Conservation (phyloP, 2,797 vertebrate genomes). For the Tapera naevia region DNA sequence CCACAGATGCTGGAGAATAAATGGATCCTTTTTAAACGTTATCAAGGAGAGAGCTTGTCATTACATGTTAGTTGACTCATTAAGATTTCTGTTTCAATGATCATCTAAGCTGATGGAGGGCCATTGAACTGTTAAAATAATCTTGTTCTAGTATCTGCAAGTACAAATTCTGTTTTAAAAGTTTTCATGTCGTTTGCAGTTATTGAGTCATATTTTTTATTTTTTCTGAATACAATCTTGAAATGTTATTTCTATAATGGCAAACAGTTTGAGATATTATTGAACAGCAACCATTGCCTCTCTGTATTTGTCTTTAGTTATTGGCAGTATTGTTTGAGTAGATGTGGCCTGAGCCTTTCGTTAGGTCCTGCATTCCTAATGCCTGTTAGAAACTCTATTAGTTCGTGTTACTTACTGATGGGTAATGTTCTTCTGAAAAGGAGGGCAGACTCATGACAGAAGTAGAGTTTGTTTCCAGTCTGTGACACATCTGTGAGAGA, state of each 20-base stretch:
- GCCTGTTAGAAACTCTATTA: background rate
- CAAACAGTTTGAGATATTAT: background rate
- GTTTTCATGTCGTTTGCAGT: background rate
- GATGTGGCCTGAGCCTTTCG: background rate
- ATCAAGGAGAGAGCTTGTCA: conserved; percentile 42
- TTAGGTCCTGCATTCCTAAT: background rate
- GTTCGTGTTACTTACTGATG: background rate
- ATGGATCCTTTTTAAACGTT: conserved; percentile 11
- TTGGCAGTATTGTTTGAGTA: background rate
- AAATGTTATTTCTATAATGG: background rate
- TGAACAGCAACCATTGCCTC: background rate
- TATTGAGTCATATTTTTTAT: conserved; percentile 14
- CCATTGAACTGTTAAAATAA: conserved; percentile 31
- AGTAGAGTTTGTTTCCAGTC: background rate
- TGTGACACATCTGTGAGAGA: background rate
- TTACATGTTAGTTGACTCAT: conserved; percentile 51
- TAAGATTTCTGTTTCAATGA: conserved; percentile 52
- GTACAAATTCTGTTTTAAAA: conserved; percentile 7
- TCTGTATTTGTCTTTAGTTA: background rate
- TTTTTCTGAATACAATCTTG: background rate
- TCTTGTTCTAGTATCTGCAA: background rate
- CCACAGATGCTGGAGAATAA: conserved; percentile 18
- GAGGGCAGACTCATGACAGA: background rate
- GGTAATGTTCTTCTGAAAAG: background rate
- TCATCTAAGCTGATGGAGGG: conserved; percentile 27